Base-by-base conservation (phyloP, 2,113 vertebrate species). In the Notiomystis cincta region DNA sequence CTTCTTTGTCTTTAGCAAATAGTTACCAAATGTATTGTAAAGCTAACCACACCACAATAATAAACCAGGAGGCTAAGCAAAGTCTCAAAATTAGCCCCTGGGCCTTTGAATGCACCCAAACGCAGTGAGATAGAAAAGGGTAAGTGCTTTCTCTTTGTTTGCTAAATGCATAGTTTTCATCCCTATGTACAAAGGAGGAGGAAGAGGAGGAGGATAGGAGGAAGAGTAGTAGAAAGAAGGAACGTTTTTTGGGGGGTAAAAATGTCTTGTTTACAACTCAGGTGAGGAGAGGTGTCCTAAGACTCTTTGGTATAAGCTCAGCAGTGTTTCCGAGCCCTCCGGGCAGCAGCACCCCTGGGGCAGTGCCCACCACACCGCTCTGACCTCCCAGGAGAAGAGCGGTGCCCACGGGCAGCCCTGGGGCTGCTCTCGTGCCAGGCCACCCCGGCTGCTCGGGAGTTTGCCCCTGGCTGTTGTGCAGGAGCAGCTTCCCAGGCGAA, bases 81-180 rank as follows among this genome's bases (percentile, higher is more conserved):
- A 97, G 87, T 97, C 97, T 97, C 96, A 96, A 89, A 97, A 96
- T 79, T 87, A 95, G 97, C 98, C 97, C 97, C 92, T 95, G 95
- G 94, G 82, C 78, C 90, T 97, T 97, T 97, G 97, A 98, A 98
- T 97, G 97, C 98, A 98, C 97, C 97, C 97, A 98, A 98, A 98
- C 96, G 54, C 93, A 97, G 93, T 93, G 84, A 96, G 97, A 97
- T 96, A 96, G 95, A 98, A 98, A 98, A 98, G 94, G 97, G 96
- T 96, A 98, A 98, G 99, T 99, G 99, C 99, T 99, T 99, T 99
- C 99, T 99, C 98, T 99, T 99, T 98, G 98, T 98, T 98, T 98
- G 98, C 98, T 98, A 98, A 98, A 99, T 99, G 98, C 99, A 99
- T 98, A 99, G 98, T 98, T 98, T 98, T 98, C 97, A 97, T 96